These are phyloP conservation scores for Allolobophora icterica DNA, from an alignment of 2,888 invertebrate genomes.

Conservation along the genomic window DNA sequence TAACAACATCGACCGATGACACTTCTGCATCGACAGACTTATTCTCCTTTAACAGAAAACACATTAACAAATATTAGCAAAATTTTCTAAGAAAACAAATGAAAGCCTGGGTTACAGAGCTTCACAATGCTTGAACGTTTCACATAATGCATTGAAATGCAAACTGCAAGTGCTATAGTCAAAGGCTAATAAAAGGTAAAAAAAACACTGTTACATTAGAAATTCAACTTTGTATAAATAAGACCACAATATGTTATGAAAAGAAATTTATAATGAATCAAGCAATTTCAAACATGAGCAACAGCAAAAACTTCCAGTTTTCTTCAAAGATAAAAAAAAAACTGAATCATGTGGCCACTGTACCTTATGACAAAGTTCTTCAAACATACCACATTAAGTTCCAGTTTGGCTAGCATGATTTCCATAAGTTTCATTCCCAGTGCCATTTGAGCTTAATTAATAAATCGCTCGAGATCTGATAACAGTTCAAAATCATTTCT, in stretches of 20 bases:
- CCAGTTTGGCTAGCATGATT: not conserved
- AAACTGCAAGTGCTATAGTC: too few relatives aligned
- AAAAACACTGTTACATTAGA: not conserved
- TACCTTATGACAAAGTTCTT: not conserved
- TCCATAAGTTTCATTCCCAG: not conserved
- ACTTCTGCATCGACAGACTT: not conserved
- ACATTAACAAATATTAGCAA: not conserved
- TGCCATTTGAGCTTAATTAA: not conserved
- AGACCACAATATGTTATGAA: not conserved
- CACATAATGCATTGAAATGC: too few relatives aligned
- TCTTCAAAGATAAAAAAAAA: not conserved
- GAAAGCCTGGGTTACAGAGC: not conserved
- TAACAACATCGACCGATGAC: not conserved
- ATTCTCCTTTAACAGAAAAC: not conserved
- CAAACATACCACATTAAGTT: not conserved
- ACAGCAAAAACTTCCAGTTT: not conserved
- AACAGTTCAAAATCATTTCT: not conserved
- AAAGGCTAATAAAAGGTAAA: not conserved
- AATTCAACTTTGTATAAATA: not conserved
- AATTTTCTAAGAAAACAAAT: not conserved
- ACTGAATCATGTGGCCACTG: not conserved
- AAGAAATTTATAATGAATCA: not conserved
- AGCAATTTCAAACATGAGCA: not conserved
- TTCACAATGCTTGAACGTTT: too few relatives aligned
- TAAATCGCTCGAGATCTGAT: not conserved